Evolutionary conservation across 2,888 invertebrate species (phyloP).

Genomic region (Pyrochroa serraticornis): DNA sequence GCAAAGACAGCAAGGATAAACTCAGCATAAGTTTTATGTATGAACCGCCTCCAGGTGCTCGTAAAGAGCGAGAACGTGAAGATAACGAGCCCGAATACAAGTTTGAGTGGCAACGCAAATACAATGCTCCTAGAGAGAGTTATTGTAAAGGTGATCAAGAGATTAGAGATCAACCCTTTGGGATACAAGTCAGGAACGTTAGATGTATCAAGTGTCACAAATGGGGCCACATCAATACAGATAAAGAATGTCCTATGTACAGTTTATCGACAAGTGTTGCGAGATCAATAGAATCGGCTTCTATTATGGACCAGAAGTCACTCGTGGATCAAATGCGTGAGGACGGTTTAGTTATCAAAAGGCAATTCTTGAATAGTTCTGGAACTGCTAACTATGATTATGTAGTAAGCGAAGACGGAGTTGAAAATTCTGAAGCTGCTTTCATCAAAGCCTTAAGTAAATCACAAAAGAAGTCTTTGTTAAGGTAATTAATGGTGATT

Average conservation of each 20-base stretch:
- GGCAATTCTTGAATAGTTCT: slow-evolving; percentile 67
- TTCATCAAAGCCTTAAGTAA: slow-evolving; percentile 83
- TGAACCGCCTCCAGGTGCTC: slow-evolving; percentile 97
- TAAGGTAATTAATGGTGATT: too few relatives aligned
- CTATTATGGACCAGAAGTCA: slow-evolving; percentile 72
- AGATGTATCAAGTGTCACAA: slow-evolving; percentile 98
- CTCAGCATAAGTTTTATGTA: slow-evolving; percentile 99
- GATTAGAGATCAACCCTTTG: slow-evolving; percentile 98
- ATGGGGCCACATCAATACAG: slow-evolving; percentile 97
- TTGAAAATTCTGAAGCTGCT: slow-evolving; percentile 71
- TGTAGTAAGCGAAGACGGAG: slow-evolving; percentile 63
- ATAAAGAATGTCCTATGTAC: slow-evolving; percentile 95
- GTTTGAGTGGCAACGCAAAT: slow-evolving; percentile 99
- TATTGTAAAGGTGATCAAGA: slow-evolving; percentile 98
- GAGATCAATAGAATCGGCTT: slow-evolving; percentile 68
- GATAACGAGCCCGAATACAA: slow-evolving; percentile 96
- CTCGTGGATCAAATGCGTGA: slow-evolving; percentile 91
- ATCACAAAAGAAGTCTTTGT: slow-evolving; percentile 87
- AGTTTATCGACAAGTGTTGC: slow-evolving; percentile 83
- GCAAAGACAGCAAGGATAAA: slow-evolving; percentile 98
- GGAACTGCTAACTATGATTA: slow-evolving; percentile 62
- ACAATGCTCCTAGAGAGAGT: slow-evolving; percentile 97
- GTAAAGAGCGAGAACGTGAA: slow-evolving; percentile 88
- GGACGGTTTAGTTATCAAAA: slow-evolving; percentile 88
- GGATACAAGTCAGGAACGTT: slow-evolving; percentile 96